Evolutionary conservation across 2,113 vertebrate species (phyloP), one percentile per base, ranked within the genome.

Genomic region (Hucho hucho): DNA sequence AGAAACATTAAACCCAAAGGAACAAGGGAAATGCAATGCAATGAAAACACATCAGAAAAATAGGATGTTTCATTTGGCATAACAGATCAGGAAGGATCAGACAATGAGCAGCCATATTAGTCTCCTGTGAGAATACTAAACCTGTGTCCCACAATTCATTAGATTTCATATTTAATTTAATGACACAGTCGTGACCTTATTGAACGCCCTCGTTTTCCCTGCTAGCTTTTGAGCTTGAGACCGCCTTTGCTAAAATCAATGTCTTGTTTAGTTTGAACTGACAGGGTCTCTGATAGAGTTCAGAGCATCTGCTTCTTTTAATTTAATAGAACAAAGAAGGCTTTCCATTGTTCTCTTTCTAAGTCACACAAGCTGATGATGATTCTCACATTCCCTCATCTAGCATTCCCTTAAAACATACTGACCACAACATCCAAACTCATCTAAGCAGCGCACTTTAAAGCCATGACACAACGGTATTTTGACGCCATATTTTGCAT

Each of bases 251-350:
- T 67, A 78, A 74, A 83, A 86, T 82, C 74, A 87, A 81, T 81
- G 75, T 71, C 87, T 79, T 82, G 69, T 86, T 81, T 74, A 85
- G 84, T 86, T 87, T 85, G 78, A 84, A 85, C 84, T 81, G 70
- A 84, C 64, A 79, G 64, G 69, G 66, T 79, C 86, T 46, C 73
- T 79, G 75, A 84, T 81, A 79, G 77, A 83, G 69, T 79, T 86
- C 72, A 82, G 37, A 56, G n/a, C 64, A 64, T 43, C 37, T 59
- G 63, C 69, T 74, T 76, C 28, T 26, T 29, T 58, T 29, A 12
- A 46, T 63, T 43, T 43, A 12, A 43, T 75, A 29, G 74, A 77
- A 76, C 32, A 81, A 64, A 78, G 18, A 63, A 11, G 20, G 1
- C 70, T 11, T 1, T 20, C 11, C 74, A 65, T 67, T 81, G 53